These are phyloP conservation scores for Eclectus roratus DNA, from an alignment of 2,113 vertebrate genomes.

Conservation along the genomic window DNA sequence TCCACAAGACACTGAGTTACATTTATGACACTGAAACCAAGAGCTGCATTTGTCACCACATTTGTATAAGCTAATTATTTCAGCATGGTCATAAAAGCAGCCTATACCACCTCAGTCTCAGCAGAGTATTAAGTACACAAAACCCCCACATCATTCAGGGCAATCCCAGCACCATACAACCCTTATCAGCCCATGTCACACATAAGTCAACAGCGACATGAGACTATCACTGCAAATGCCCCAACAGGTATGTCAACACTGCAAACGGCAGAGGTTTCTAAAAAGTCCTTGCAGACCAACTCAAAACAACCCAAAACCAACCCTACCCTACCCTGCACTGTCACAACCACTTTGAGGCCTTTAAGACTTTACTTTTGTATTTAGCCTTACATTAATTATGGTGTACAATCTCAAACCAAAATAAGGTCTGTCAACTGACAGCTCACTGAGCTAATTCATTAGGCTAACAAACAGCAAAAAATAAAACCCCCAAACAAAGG, in stretches of 20 bases:
- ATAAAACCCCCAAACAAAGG: not conserved
- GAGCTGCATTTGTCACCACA: not conserved
- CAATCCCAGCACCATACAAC: not conserved
- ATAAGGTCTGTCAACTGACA: not conserved
- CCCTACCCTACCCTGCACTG: not conserved
- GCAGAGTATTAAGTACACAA: not conserved
- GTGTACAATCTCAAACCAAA: not conserved
- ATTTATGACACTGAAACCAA: not conserved
- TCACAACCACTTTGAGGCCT: not conserved
- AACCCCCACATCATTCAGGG: not conserved
- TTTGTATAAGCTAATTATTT: not conserved
- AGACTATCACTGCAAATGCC: not conserved
- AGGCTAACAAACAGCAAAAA: not conserved
- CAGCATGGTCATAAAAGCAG: not conserved
- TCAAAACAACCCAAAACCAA: not conserved
- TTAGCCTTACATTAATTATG: not conserved
- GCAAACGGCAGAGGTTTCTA: not conserved
- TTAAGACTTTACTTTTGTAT: not conserved
- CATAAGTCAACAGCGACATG: accelerated
- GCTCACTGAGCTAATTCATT: not conserved
- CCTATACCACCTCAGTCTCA: not conserved
- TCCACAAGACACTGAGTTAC: not conserved
- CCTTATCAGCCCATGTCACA: not conserved
- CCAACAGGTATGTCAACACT: not conserved
- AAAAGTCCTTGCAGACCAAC: not conserved